Conservation (phyloP, 2,797 vertebrate species). For the Mus minutoides region DNA sequence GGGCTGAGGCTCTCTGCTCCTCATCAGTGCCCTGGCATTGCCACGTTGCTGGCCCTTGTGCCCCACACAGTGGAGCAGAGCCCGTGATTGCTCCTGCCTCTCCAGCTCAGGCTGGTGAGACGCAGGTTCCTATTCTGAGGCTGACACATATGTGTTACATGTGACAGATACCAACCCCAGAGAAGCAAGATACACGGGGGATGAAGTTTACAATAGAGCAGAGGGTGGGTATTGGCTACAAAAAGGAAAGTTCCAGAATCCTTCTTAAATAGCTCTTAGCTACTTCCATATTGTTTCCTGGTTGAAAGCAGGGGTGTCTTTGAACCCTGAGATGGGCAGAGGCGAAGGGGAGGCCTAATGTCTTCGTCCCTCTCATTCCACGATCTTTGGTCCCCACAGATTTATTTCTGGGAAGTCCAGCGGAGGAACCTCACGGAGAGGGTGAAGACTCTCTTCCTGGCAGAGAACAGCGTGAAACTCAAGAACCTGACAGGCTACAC, state of each 20-base stretch:
- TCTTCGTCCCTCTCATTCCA: fast-evolving
- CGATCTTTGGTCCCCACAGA: slow-evolving; percentile 83
- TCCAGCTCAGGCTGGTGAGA: background rate
- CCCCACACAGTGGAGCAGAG: fast-evolving
- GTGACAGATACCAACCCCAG: fast-evolving
- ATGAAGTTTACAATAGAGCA: no score
- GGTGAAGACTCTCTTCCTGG: slow-evolving; percentile 95
- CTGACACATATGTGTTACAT: fast-evolving
- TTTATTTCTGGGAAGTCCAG: slow-evolving; percentile 96
- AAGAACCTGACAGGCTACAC: slow-evolving; percentile 98
- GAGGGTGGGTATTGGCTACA: background rate
- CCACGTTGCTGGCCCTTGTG: fast-evolving
- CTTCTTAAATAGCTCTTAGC: background rate
- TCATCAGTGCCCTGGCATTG: background rate
- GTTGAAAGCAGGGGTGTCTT: background rate
- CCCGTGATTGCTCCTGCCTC: background rate
- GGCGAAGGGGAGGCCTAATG: fast-evolving
- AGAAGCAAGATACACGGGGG: fast-evolving
- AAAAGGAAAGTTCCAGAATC: background rate
- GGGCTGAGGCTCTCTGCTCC: background rate
- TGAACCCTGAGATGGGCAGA: background rate
- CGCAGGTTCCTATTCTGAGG: background rate
- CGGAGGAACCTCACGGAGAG: slow-evolving; percentile 91
- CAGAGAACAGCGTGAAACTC: slow-evolving; percentile 93
- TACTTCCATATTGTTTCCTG: background rate